Conservation (phyloP, 2,113 vertebrate genomes). For the Sphyrna mokarran region DNA sequence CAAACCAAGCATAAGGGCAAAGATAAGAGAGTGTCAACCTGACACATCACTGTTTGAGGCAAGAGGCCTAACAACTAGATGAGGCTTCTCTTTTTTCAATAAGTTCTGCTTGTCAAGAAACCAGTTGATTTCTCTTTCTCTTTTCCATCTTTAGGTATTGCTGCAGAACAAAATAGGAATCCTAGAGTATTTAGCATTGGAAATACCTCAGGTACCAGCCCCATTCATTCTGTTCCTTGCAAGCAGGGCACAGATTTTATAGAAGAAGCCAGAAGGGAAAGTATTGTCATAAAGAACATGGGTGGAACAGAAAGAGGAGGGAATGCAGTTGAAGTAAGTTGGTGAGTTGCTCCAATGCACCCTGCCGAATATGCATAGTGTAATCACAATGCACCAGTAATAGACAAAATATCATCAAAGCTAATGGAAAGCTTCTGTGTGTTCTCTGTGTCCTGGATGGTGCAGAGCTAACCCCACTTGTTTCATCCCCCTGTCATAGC, state of each 20-base stretch:
- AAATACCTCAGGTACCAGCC: neutral
- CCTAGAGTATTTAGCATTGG: neutral
- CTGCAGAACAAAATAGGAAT: neutral
- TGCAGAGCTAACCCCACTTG: neutral
- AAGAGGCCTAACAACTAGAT: neutral
- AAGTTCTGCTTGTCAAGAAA: neutral
- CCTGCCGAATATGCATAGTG: neutral
- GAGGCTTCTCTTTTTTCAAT: neutral
- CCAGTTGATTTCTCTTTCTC: neutral
- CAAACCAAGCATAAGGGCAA: neutral
- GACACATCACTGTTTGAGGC: neutral
- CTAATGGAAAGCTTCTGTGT: neutral
- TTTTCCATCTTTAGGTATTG: neutral
- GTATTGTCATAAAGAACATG: neutral
- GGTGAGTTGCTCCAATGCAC: neutral
- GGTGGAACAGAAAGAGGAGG: neutral
- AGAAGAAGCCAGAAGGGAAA: neutral
- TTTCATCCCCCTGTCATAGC: too few species aligned
- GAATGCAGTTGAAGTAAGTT: neutral
- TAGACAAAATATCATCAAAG: neutral
- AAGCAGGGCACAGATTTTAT: neutral
- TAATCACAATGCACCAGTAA: neutral
- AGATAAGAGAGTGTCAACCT: neutral
- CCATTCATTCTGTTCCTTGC: neutral
- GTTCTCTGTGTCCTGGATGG: neutral